phyloP scores from a whole-genome alignment of 2,113 vertebrate species.

The Leucopsar rothschildi region DNA sequence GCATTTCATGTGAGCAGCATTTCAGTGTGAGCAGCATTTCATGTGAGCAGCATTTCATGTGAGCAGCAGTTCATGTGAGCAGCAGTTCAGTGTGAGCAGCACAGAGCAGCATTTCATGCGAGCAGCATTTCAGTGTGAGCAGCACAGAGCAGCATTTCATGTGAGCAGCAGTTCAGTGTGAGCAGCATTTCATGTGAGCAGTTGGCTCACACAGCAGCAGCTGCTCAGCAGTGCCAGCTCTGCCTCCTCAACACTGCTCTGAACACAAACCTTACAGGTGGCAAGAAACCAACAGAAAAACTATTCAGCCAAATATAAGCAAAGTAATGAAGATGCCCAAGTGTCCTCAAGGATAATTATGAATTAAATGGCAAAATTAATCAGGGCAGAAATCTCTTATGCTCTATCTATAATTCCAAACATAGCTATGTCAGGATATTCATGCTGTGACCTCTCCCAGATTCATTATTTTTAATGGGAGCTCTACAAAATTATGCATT shows the following conservation, averaged over 20 bases:
- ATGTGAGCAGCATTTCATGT: no score
- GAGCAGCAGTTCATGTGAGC: no score
- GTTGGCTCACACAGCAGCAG: constrained; percentile 11
- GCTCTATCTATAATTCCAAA: not conserved
- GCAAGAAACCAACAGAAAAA: not conserved
- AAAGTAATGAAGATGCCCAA: not conserved
- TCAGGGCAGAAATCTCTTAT: not conserved
- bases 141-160: not conserved
- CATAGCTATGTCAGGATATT: not conserved
- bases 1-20: no score
- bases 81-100: no score
- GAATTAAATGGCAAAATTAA: not conserved
- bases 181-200: not conserved
- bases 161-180: not conserved
- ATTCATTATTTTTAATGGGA: not conserved
- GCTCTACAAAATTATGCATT: not conserved
- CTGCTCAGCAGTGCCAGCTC: not conserved
- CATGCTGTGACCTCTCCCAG: not conserved
- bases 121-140: not conserved
- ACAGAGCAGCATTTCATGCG: not conserved
- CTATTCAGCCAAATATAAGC: not conserved
- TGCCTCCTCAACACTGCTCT: not conserved
- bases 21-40: no score
- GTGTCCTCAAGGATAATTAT: not conserved
- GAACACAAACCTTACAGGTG: not conserved